A percentile compares a stretch with the other conserved stretches of the same genome.
phyloP scores from a whole-genome alignment of 2,113 vertebrate genomes.

The Hassar affinis region DNA sequence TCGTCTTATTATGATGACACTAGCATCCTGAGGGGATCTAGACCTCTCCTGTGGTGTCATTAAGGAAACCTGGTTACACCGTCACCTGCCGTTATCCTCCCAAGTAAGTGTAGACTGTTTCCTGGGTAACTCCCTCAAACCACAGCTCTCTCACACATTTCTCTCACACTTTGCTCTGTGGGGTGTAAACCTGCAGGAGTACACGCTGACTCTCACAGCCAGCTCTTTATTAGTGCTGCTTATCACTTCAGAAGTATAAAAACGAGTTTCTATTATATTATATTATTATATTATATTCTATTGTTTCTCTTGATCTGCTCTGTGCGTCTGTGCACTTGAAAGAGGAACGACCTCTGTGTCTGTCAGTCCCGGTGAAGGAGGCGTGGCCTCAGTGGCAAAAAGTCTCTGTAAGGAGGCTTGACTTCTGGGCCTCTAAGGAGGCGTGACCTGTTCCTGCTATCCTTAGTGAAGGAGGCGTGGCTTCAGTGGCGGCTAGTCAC shows the following conservation, averaged over 20 bases:
- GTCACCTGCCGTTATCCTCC: conserved; percentile 31
- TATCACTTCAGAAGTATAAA: neutral
- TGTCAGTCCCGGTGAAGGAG: no score
- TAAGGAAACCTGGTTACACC: neutral
- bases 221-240: neutral
- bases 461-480: neutral
- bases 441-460: neutral
- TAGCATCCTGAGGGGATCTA: neutral
- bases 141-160: neutral
- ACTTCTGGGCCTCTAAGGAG: neutral
- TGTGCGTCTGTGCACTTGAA: neutral
- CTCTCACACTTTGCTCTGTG: neutral
- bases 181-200: neutral
- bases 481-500: neutral
- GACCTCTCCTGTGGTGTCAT: conserved; percentile 1
- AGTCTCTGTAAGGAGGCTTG: no score
- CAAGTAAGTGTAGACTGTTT: conserved; percentile 25
- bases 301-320: neutral
- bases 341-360: neutral
- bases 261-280: neutral
- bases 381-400: no score
- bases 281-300: no score
- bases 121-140: neutral
- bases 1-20: neutral
- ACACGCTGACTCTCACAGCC: no score